Conservation (phyloP, 2,113 vertebrate genomes). For the Macaca fascicularis region DNA sequence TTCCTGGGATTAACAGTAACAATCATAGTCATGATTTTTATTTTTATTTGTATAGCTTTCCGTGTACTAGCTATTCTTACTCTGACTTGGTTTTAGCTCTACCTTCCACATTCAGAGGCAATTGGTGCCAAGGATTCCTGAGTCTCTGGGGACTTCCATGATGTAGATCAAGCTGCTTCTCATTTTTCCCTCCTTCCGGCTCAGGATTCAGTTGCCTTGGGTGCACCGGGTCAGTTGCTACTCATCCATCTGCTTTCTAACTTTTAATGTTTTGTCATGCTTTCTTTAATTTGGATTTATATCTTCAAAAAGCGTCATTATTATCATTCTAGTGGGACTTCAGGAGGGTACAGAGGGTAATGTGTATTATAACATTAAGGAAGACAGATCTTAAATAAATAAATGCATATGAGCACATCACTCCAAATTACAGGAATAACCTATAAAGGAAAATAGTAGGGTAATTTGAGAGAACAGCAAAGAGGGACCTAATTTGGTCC, state of each 20-base stretch:
- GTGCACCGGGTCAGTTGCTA: not conserved
- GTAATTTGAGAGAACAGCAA: not conserved
- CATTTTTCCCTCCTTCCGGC: not conserved
- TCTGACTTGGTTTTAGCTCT: not conserved
- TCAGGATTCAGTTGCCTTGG: not conserved
- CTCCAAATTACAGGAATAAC: not conserved
- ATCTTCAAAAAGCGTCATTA: not conserved
- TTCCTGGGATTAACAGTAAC: not conserved
- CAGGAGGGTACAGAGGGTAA: not conserved
- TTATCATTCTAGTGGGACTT: not conserved
- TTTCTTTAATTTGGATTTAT: conserved; percentile 39
- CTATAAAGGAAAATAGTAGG: not conserved
- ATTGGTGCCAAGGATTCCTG: not conserved
- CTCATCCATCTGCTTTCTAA: not conserved
- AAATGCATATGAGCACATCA: not conserved
- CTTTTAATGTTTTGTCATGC: not conserved
- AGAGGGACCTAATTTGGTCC: not conserved
- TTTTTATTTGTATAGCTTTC: not conserved
- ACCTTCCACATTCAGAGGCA: not conserved
- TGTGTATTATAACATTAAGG: not conserved
- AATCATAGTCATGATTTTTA: not conserved
- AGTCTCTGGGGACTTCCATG: not conserved
- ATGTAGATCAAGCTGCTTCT: not conserved
- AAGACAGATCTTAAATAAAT: conserved; percentile 11
- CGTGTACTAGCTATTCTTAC: not conserved